phyloP scores from a whole-genome alignment of 2,113 vertebrate species.

The Piaya cayana region DNA sequence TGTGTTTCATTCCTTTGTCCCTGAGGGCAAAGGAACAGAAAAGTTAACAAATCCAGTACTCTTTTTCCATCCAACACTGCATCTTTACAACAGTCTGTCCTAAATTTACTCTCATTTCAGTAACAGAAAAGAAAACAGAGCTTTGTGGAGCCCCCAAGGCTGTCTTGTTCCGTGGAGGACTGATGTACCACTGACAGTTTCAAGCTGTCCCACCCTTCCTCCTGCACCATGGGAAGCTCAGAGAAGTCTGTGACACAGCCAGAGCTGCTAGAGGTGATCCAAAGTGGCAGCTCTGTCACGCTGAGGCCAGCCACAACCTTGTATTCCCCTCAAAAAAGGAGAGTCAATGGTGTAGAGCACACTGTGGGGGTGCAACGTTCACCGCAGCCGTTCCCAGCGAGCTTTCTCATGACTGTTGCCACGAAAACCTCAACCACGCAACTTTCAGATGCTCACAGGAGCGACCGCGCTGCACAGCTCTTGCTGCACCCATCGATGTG shows the following conservation, averaged over 20 bases:
- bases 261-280: background rate
- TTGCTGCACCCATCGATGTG: background rate
- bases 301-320: background rate
- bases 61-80: background rate
- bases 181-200: background rate
- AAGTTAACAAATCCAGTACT: background rate
- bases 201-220: background rate
- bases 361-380: background rate
- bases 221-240: background rate
- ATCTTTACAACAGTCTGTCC: background rate
- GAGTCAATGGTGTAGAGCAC: background rate
- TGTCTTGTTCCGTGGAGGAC: background rate
- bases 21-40: constrained; percentile 38
- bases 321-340: background rate
- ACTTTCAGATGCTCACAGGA: background rate
- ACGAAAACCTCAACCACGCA: background rate
- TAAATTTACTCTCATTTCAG: background rate
- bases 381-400: background rate
- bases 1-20: constrained; percentile 84
- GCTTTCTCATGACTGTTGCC: background rate
- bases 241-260: background rate
- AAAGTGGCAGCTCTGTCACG: background rate
- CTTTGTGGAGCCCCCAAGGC: background rate
- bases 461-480: background rate
- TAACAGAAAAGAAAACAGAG: background rate